Evolutionary conservation across 2,113 vertebrate species (phyloP).

Genomic region (Columba janthina): DNA sequence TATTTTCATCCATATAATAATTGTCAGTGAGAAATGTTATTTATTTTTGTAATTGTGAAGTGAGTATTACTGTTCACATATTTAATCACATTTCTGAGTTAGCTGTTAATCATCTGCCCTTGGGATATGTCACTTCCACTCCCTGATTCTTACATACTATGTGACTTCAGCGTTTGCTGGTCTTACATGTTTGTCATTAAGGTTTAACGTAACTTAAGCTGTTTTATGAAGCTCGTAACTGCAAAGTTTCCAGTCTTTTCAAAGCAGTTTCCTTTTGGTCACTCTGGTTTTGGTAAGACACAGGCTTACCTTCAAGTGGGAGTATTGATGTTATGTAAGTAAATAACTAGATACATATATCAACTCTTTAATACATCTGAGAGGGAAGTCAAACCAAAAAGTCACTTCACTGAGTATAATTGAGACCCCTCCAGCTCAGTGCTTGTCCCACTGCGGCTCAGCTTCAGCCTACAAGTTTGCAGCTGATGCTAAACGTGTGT

Average conservation of each 20-base stretch:
- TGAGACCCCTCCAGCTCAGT: neutral
- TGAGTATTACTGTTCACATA: neutral
- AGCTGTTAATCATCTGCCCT: neutral
- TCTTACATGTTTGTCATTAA: neutral
- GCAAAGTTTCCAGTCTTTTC: neutral
- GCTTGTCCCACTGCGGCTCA: neutral
- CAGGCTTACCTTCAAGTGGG: neutral
- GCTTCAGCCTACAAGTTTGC: neutral
- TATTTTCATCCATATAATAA: neutral
- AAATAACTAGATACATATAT: neutral
- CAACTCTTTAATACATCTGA: neutral
- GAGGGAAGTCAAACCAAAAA: neutral
- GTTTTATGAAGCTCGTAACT: neutral
- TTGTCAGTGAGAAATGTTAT: neutral
- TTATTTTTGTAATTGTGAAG: neutral
- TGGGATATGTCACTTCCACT: neutral
- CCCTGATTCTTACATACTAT: fast-evolving
- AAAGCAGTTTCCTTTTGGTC: neutral
- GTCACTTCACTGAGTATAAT: neutral
- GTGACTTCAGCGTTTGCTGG: neutral
- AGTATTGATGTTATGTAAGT: neutral
- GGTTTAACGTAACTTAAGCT: neutral
- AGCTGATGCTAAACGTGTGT: neutral
- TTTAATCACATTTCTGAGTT: neutral
- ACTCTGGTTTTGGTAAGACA: neutral